Evolutionary conservation across 2,888 invertebrate species (phyloP).

Genomic region (Cremastinae sp.): DNA sequence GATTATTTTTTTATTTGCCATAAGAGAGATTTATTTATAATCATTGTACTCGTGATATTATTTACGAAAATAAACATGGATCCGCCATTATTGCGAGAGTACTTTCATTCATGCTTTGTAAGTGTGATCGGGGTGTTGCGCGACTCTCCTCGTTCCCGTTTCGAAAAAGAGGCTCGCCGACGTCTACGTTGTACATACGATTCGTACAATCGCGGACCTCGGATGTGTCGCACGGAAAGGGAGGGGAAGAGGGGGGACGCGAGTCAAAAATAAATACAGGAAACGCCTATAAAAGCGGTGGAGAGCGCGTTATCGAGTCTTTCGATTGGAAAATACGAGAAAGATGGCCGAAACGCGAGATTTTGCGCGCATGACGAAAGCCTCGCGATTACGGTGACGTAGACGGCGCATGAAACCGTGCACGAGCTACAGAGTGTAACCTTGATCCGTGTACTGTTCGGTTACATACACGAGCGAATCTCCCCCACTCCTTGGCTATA

Average conservation of each 20-base stretch:
- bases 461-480: constrained; percentile 64
- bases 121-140: constrained; percentile 23
- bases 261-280: constrained; percentile 8
- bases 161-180: too few species aligned
- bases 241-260: too few species aligned
- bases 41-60: constrained; percentile 13
- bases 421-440: constrained; percentile 69
- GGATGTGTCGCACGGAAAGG: too few species aligned
- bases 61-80: background rate
- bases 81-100: too few species aligned
- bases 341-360: background rate
- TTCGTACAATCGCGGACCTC: too few species aligned
- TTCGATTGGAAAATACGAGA: constrained; percentile 9
- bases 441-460: constrained; percentile 71
- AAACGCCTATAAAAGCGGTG: too few species aligned
- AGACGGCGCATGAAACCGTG: constrained; percentile 36
- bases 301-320: too few species aligned
- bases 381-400: constrained; percentile 67
- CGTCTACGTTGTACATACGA: too few species aligned
- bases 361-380: constrained; percentile 55
- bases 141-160: constrained; percentile 34
- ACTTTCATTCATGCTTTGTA: background rate
- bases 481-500: constrained; percentile 41
- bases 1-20: background rate
- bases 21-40: background rate